Base-by-base conservation (phyloP, 2,888 invertebrate genomes). In the Colostygia pectinataria region DNA sequence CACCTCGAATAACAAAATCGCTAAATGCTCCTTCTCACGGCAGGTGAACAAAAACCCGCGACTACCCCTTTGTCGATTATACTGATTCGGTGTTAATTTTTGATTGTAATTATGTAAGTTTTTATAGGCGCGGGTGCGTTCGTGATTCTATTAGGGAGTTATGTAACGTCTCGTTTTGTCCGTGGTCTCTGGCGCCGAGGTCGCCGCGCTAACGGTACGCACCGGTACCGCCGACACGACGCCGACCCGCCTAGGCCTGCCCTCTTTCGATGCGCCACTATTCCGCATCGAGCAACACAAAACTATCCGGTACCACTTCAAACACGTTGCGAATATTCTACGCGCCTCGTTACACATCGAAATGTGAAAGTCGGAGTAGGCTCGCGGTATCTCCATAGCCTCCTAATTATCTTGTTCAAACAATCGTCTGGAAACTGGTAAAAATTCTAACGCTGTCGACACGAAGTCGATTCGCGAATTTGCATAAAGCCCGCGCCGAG, bases 381-480 rank as follows among this genome's bases (percentile, higher is more conserved):
- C 38, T 38, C 47, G 40, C 65, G 43, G 65, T n/a, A 64, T 63
- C 70, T 70, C 65, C 63, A 72, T 74, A 70, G 69, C 62, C 65
- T 65, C 75, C 77, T 83, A 83, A 85, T 85, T 83, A 82, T 76
- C 77, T 74, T 69, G 75, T 78, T 80, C 80, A 77, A 82, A 84
- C 83, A 81, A 81, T 80, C 74, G 78, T 72, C 75, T 70, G 65
- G 63, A 63, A 66, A 71, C 62, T 73, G 74, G 74, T 75, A 80
- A 78, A 83, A 83, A 84, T 81, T 82, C 79, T 75, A 78, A 73
- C 77, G 71, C 65, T 68, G 79, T 74, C 75, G 74, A 77, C 80
- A 77, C 75, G 73, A 77, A 87, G 84, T 81, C 83, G 77, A 86
- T 86, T 85, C 80, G 74, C 63, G 74, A 83, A 88, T 88, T 87